Percentiles rank a stretch among this genome's conserved stretches.
phyloP scores from a whole-genome alignment of 2,888 invertebrate genomes.

The Diplazon laetatorius region DNA sequence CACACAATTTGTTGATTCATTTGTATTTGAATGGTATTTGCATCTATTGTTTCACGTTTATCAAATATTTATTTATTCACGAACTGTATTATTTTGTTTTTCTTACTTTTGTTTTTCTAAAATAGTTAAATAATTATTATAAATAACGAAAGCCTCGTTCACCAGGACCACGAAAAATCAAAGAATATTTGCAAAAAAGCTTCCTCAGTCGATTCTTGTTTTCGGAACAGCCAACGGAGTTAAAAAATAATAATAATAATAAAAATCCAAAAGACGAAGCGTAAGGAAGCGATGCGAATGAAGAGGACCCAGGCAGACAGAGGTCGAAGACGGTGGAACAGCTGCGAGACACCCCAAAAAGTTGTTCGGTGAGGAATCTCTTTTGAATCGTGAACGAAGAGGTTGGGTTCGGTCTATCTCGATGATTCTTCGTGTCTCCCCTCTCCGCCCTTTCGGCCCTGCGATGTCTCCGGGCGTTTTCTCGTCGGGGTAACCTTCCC shows the following conservation, averaged over 20 bases:
- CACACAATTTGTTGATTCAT: too few species aligned
- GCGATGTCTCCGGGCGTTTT: slow-evolving; percentile 37
- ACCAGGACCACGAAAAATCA: not conserved
- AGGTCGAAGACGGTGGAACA: slow-evolving; percentile 65
- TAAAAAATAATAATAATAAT: too few species aligned
- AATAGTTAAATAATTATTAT: too few species aligned
- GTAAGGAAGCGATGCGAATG: slow-evolving; percentile 29
- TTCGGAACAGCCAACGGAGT: not conserved
- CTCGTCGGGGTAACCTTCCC: slow-evolving; percentile 30
- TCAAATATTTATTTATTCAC: too few species aligned
- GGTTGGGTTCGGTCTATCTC: slow-evolving; percentile 63
- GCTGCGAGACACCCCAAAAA: slow-evolving; percentile 69
- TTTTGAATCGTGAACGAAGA: slow-evolving; percentile 70
- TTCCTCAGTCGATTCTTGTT: slow-evolving; percentile 2
- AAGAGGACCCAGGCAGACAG: slow-evolving; percentile 34
- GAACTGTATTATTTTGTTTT: too few species aligned
- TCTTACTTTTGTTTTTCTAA: too few species aligned
- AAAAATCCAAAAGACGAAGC: not conserved
- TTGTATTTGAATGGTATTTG: too few species aligned
- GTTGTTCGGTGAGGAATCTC: slow-evolving; percentile 65
- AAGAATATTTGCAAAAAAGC: not conserved
- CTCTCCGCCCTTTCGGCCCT: slow-evolving; percentile 38
- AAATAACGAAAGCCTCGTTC: too few species aligned
- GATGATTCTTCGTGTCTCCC: slow-evolving; percentile 53
- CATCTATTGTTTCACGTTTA: too few species aligned